Conservation (phyloP, 2,888 invertebrate genomes). For the Drosophila mayaguana region DNA sequence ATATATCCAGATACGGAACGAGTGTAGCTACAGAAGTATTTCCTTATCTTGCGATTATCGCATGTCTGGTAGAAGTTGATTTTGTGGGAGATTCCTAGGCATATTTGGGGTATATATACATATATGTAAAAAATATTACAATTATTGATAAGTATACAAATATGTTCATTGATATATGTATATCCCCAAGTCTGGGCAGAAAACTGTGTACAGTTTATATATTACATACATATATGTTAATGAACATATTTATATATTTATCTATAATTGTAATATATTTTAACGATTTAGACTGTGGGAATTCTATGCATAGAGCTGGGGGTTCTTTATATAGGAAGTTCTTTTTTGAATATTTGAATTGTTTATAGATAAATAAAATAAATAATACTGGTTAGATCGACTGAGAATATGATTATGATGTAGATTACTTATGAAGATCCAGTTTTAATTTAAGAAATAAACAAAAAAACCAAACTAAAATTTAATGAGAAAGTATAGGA, state of each 20-base stretch:
- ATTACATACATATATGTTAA: too few species aligned
- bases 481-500: too few species aligned
- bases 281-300: neutral
- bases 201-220: too few species aligned
- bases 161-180: neutral
- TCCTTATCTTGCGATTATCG: conserved; percentile 24
- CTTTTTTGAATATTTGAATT: neutral
- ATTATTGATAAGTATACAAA: neutral
- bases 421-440: too few species aligned
- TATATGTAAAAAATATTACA: too few species aligned
- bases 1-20: neutral
- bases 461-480: too few species aligned
- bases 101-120: neutral
- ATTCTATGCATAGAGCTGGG: neutral
- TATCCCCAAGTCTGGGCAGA: neutral
- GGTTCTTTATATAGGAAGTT: neutral
- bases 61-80: neutral
- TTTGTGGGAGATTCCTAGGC: neutral
- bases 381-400: too few species aligned
- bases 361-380: too few species aligned
- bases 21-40: conserved; percentile 2
- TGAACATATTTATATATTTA: neutral
- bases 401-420: too few species aligned
- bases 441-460: too few species aligned
- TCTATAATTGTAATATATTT: neutral